phyloP scores from a whole-genome alignment of 2,113 vertebrate species.

The Mustela lutreola region DNA sequence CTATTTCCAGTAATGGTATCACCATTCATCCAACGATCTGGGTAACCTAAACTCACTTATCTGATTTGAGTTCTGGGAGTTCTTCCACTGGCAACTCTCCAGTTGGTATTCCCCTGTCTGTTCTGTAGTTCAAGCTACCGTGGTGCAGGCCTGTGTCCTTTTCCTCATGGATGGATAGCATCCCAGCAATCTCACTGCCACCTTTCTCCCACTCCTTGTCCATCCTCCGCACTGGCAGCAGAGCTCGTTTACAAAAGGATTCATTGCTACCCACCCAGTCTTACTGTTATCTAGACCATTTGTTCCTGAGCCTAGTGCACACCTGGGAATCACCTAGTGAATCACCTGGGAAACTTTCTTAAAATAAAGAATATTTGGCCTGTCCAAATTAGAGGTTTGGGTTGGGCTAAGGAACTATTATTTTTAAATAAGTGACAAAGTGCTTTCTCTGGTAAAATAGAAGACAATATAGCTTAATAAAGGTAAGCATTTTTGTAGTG shows the following conservation, averaged over 20 bases:
- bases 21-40: neutral
- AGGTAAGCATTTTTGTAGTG: neutral
- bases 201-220: neutral
- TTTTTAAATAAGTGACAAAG: slow-evolving; percentile 30
- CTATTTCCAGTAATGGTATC: neutral
- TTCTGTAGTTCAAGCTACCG: neutral
- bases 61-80: neutral
- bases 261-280: neutral
- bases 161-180: neutral
- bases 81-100: neutral
- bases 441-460: slow-evolving; percentile 36
- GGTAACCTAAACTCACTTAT: neutral
- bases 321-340: neutral
- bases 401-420: neutral
- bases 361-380: slow-evolving; percentile 23
- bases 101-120: neutral
- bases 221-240: neutral
- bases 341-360: neutral
- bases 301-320: neutral
- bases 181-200: neutral
- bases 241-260: neutral
- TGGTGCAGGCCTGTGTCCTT: neutral
- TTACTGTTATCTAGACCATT: neutral
- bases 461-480: neutral
- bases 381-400: neutral